Conservation (phyloP, 1,140 invertebrate species). For the Apis florea region DNA sequence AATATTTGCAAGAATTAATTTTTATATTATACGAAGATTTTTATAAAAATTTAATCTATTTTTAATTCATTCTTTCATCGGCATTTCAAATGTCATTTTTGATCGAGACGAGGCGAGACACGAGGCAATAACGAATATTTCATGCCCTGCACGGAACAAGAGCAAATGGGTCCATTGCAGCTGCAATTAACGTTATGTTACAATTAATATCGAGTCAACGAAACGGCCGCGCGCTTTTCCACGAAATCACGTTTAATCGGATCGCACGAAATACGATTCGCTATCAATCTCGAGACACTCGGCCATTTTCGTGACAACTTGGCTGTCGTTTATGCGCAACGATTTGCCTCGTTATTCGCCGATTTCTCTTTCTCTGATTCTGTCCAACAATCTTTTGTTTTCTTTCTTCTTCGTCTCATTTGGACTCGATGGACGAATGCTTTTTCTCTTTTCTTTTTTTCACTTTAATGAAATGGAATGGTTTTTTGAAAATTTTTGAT, state of each 20-base stretch:
- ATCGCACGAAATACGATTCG: not conserved
- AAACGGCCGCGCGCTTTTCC: slow-evolving; percentile 16
- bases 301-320: slow-evolving; percentile 33
- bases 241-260: slow-evolving; percentile 43
- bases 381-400: too few species aligned
- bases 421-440: too few species aligned
- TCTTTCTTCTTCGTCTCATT: too few species aligned
- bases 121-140: slow-evolving; percentile 47
- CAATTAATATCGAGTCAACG: slow-evolving; percentile 54
- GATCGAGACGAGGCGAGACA: slow-evolving; percentile 18
- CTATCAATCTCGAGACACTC: slow-evolving; percentile 22
- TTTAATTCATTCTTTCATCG: too few species aligned
- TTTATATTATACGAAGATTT: too few species aligned
- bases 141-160: slow-evolving; percentile 9
- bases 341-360: too few species aligned
- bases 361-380: too few species aligned
- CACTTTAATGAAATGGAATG: too few species aligned
- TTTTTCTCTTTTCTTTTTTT: too few species aligned
- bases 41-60: too few species aligned
- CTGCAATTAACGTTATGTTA: slow-evolving; percentile 41
- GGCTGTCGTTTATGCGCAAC: not conserved
- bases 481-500: too few species aligned
- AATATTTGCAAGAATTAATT: not conserved
- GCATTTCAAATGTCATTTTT: slow-evolving; percentile 25
- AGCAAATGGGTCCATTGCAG: slow-evolving; percentile 42